Conservation (phyloP, 1,140 invertebrate species). For the Cydia strobilella region DNA sequence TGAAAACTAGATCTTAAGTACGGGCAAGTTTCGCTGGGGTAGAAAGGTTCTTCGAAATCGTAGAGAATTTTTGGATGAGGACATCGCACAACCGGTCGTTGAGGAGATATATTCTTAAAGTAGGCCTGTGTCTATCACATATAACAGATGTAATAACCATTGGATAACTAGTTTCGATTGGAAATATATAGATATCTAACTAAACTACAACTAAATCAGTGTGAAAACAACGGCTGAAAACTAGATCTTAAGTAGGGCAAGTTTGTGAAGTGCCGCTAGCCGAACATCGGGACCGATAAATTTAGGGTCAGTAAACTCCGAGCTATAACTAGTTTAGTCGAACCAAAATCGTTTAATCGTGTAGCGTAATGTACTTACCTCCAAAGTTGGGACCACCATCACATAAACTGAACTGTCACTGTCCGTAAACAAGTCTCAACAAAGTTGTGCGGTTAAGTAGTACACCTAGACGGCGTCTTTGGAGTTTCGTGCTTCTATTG, state of each 20-base stretch:
- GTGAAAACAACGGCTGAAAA: conserved; percentile 36
- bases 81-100: too few species aligned
- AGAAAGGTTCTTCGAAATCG: too few species aligned
- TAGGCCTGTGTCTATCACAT: too few species aligned
- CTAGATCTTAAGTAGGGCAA: not conserved
- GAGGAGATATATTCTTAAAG: too few species aligned
- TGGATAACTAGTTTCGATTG: too few species aligned
- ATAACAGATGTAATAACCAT: too few species aligned
- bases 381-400: conserved; percentile 50
- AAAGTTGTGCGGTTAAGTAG: conserved; percentile 58
- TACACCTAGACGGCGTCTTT: conserved; percentile 46
- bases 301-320: conserved; percentile 29
- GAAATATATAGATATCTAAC: not conserved
- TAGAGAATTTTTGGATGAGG: too few species aligned
- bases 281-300: conserved; percentile 19
- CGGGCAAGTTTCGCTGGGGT: too few species aligned
- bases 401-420: conserved; percentile 55
- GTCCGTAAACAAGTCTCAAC: conserved; percentile 57
- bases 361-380: conserved; percentile 42
- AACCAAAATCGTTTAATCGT: conserved; percentile 42
- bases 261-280: conserved; percentile 9
- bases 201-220: conserved; percentile 15
- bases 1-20: conserved; percentile 27
- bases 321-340: conserved; percentile 30
- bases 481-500: conserved; percentile 51